Base-by-base conservation (phyloP, 2,888 invertebrate species). In the Platycheirus albimanus region DNA sequence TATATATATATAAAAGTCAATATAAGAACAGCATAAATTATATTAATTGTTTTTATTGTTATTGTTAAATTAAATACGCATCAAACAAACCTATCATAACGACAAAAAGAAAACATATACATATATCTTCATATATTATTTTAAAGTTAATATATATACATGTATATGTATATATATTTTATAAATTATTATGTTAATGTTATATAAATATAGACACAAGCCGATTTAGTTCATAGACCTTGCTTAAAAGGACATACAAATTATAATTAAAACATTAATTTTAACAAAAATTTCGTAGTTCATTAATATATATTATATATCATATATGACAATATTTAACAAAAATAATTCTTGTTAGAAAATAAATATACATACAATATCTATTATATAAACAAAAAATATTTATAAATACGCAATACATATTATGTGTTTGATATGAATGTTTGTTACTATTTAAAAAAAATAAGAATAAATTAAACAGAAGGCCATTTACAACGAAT, bases 401-500 rank as follows among this genome's bases (percentile, higher is more conserved):
- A 38, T 54, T 54, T 58, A 58, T 28, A 58, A 41, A 15, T 58
- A 56, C 38, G 41, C 58, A 58, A 8, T 15, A 58, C 51, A 76
- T 77, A n/a, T n/a, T n/a, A 71, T 66, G 81, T 71, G 76, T 61
- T 67, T 61, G 66, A 61, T 81, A 71, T 71, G 28, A 47, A 19
- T 71, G 71, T 81, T 61, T 77, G 66, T 78, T 78, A 67, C 47
- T 75, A 69, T n/a, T 20, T 6, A 28, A 41, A 17, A 4, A 47
- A 49, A 17, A 24, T 8, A 38, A 20, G 13, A 5, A 61, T n/a
- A 61, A 38, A 11, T 30, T 45, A 30, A 54, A 30, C 19, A 38
- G 36, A 67, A 33, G 77, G 81, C 81, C 81, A 71, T 77, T 71
- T 77, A 81, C 81, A 81, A 81, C 81, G 81, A 81, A 79, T 54